phyloP scores from a whole-genome alignment of 2,888 invertebrate species.

The Xestoiulus laeticollis region DNA sequence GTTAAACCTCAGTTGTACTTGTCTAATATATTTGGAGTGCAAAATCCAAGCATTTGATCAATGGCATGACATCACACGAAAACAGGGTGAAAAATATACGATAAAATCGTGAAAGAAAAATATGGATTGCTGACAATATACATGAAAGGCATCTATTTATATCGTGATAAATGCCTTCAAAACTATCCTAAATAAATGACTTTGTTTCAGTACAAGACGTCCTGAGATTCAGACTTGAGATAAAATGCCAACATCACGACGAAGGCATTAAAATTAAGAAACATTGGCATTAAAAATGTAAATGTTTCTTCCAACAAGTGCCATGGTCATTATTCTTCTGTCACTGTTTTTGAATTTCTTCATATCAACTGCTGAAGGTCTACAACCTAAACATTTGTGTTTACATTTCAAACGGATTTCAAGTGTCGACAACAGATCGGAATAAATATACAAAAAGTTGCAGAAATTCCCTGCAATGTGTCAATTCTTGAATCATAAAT shows the following conservation, averaged over 20 bases:
- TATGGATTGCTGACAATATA: constrained; percentile 41
- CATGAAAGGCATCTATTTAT: constrained; percentile 35
- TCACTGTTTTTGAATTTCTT: not conserved
- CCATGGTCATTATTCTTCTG: not conserved
- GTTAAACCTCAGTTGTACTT: not conserved
- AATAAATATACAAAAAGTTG: too few species aligned
- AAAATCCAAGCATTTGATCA: not conserved
- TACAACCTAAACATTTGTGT: constrained; percentile 30
- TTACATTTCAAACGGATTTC: not conserved
- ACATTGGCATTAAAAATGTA: not conserved
- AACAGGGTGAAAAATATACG: not conserved
- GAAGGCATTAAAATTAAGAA: constrained; percentile 16
- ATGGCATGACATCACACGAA: not conserved
- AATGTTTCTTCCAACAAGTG: not conserved
- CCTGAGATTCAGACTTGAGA: not conserved
- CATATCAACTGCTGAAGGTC: constrained; percentile 8
- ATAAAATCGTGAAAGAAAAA: constrained; percentile 16
- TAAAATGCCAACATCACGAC: constrained; percentile 30
- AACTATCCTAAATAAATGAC: not conserved
- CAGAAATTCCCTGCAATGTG: too few species aligned
- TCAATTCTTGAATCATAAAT: too few species aligned
- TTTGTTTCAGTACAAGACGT: not conserved
- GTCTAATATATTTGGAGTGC: not conserved
- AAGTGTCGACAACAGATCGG: not conserved
- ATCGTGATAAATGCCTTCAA: not conserved